These are phyloP conservation scores for Mycetomoellerius zeteki DNA, from an alignment of 1,140 invertebrate genomes.

Conservation along the genomic window DNA sequence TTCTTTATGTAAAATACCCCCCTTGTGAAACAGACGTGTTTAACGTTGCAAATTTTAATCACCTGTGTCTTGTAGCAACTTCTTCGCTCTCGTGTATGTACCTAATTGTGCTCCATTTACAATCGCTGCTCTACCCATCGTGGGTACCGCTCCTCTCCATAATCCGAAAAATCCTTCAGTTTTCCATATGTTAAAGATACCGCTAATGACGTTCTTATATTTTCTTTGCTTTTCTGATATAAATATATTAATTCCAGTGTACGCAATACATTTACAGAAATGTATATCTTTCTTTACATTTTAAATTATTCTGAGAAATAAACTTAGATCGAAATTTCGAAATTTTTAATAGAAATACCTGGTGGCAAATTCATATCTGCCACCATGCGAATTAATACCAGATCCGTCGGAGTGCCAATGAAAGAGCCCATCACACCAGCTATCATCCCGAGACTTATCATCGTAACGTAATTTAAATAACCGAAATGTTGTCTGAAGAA, in stretches of 20 bases:
- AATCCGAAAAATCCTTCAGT: slow-evolving; percentile 90
- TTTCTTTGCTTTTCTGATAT: slow-evolving; percentile 87
- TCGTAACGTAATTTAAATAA: slow-evolving; percentile 65
- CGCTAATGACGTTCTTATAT: slow-evolving; percentile 91
- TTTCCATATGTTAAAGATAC: slow-evolving; percentile 88
- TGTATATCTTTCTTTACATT: neutral
- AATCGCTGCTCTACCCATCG: slow-evolving; percentile 88
- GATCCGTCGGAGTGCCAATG: slow-evolving; percentile 74
- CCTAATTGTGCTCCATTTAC: slow-evolving; percentile 92
- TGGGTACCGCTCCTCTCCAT: slow-evolving; percentile 89
- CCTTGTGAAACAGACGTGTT: neutral
- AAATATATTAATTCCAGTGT: neutral
- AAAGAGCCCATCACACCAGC: slow-evolving; percentile 68
- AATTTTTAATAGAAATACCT: slow-evolving; percentile 73
- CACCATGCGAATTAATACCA: slow-evolving; percentile 91
- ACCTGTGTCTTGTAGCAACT: slow-evolving; percentile 87
- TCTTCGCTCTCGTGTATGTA: slow-evolving; percentile 92
- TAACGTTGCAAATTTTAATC: slow-evolving; percentile 3
- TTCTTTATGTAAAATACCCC: neutral
- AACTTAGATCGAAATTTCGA: neutral
- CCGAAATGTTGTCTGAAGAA: slow-evolving; percentile 61
- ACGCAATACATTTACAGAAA: neutral
- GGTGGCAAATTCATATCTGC: slow-evolving; percentile 90
- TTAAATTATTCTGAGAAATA: neutral
- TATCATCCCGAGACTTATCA: slow-evolving; percentile 69